A percentile compares a stretch with the other conserved stretches of the same genome.
Conservation (phyloP, 2,113 vertebrate genomes). For the Anoura caudifer region DNA sequence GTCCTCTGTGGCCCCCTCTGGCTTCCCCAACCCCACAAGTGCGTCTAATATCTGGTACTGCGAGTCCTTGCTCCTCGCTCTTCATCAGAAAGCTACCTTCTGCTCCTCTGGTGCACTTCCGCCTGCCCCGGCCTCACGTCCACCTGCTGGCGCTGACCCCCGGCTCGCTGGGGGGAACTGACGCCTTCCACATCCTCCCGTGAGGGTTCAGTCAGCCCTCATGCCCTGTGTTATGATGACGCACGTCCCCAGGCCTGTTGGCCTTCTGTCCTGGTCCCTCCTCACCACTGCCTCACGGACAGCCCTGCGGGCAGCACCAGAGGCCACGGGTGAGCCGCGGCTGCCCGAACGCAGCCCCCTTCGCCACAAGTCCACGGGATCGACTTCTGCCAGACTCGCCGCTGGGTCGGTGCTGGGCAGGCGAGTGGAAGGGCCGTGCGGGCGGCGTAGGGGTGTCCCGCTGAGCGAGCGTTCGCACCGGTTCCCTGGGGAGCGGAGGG, state of each 20-base stretch:
- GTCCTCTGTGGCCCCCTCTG: background rate
- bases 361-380: too few relatives aligned
- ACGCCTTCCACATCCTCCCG: background rate
- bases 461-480: fast-evolving
- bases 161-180: background rate
- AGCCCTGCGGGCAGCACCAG: background rate
- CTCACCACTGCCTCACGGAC: too few relatives aligned
- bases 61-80: background rate
- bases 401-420: too few relatives aligned
- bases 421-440: fast-evolving
- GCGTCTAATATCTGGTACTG: background rate
- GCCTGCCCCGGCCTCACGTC: background rate
- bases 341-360: background rate
- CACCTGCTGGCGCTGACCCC: background rate
- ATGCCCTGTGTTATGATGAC: background rate
- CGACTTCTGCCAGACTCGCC: background rate
- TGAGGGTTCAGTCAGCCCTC: background rate
- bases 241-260: background rate
- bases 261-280: too few relatives aligned
- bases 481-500: background rate
- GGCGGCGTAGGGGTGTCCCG: background rate
- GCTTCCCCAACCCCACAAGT: background rate
- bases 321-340: background rate
- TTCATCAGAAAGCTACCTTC: background rate
- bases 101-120: background rate